Evolutionary conservation across 2,113 vertebrate species (phyloP).

Genomic region (Zosterops hypoxanthus): DNA sequence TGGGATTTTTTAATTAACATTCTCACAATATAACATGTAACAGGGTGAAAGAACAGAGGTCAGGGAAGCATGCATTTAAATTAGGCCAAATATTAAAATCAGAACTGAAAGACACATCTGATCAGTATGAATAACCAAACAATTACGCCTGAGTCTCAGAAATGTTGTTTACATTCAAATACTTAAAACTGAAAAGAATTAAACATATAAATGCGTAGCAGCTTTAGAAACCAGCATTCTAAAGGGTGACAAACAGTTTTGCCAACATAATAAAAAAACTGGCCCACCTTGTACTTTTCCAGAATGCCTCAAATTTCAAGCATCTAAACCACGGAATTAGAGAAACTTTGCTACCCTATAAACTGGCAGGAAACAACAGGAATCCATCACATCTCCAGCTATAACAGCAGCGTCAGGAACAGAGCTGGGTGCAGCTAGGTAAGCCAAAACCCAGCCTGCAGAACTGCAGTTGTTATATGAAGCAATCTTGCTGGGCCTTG

Average conservation of each 20-base stretch:
- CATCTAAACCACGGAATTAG: not conserved
- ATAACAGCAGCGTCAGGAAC: not conserved
- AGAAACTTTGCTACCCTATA: not conserved
- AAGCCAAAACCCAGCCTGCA: not conserved
- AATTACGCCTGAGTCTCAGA: not conserved
- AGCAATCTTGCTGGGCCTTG: not conserved
- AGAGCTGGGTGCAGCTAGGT: not conserved
- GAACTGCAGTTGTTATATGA: not conserved
- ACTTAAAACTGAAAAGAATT: not conserved
- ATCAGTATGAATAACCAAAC: not conserved
- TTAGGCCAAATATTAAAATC: not conserved
- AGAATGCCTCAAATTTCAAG: not conserved
- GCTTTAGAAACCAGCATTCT: not conserved
- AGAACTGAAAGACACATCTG: not conserved
- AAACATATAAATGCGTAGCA: not conserved
- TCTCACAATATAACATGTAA: accelerated
- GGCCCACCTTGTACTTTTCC: not conserved
- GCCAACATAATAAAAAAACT: not conserved
- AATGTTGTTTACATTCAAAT: not conserved
- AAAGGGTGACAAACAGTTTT: not conserved
- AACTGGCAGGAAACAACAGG: not conserved
- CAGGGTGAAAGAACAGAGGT: not conserved
- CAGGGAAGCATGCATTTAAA: not conserved
- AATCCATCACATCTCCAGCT: not conserved
- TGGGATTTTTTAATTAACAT: not conserved